Evolutionary conservation across 2,888 invertebrate genomes (phyloP).

Genomic region (Sesia apiformis): DNA sequence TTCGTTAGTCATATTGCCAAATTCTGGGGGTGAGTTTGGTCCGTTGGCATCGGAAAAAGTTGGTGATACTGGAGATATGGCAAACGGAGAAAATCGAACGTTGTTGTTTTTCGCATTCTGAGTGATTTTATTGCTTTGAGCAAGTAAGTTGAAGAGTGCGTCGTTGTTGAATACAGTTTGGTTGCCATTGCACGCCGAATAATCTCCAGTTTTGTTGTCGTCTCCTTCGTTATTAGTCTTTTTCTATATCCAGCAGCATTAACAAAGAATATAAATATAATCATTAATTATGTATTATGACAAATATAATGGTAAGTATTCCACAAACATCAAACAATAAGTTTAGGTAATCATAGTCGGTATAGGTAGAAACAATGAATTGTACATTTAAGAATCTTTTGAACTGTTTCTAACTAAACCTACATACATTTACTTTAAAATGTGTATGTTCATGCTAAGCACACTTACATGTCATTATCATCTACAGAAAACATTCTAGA

Average conservation of each 20-base stretch:
- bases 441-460: too few species aligned
- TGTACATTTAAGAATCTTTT: too few species aligned
- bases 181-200: conserved; percentile 34
- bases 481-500: too few species aligned
- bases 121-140: conserved; percentile 25
- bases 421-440: too few species aligned
- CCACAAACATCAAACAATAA: too few species aligned
- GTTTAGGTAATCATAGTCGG: too few species aligned
- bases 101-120: conserved; percentile 53
- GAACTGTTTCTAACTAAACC: too few species aligned
- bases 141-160: conserved; percentile 37
- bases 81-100: conserved; percentile 30
- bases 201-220: conserved; percentile 18
- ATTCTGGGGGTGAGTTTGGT: conserved; percentile 29
- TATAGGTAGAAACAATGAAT: too few species aligned
- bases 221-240: conserved; percentile 19
- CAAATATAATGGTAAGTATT: too few species aligned
- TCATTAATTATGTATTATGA: too few species aligned
- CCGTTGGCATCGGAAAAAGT: conserved; percentile 27
- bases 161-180: conserved; percentile 27
- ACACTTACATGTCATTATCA: too few species aligned
- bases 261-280: conserved; percentile 10
- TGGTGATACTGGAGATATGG: conserved; percentile 20
- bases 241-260: conserved; percentile 28
- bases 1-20: conserved; percentile 51